Evolutionary conservation across 2,888 invertebrate species (phyloP), one percentile per base, ranked within the genome.

Genomic region (Melinaea menophilus): DNA sequence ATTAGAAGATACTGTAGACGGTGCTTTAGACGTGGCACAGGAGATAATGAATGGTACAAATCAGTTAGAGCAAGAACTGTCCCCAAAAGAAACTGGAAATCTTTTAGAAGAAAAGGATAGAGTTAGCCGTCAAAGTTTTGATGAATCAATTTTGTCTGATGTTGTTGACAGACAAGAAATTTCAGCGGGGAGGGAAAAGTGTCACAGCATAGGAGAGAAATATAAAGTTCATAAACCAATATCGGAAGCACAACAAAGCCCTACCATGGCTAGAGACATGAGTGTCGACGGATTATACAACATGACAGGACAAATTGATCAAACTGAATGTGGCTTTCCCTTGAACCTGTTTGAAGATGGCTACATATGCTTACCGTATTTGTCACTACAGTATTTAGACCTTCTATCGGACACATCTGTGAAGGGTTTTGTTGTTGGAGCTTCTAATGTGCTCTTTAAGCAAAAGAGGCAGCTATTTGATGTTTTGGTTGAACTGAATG

Each of bases 361-460:
- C 57, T 96, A 96, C 79, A 92, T 99, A 13, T 99, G 98, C 83
- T 93, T 99, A 82, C 99, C 99, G 22, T 99, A 99, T 85, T 90
- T 99, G 69, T 98, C 98, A 3, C 91, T 99, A 70, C 97, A 98
- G 72, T 98, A 98, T 82, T 93, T 99, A 89, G 99, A 99, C 88
- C 90, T 98, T 63, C 87, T 99, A 61, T 94, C 94, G 58, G 97
- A 98, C 83, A 93, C 95, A 3, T 96, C 96, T 73, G 97, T 98
- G 5, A 91, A 95, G 67, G 96, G 95, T 37, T 96, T 96, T 85
- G 92, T 98, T 55, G 96, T 98, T 64, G 99, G 99, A 48, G 99
- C 99, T n/a, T 99, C 99, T 13, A 99, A 99, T 90, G 95, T 98
- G n/a, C 91, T 99, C 47, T 99, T 99, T 81, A 97, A 97, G 81